Conservation (phyloP, 2,888 invertebrate species). For the Himalopsyche tibetana region DNA sequence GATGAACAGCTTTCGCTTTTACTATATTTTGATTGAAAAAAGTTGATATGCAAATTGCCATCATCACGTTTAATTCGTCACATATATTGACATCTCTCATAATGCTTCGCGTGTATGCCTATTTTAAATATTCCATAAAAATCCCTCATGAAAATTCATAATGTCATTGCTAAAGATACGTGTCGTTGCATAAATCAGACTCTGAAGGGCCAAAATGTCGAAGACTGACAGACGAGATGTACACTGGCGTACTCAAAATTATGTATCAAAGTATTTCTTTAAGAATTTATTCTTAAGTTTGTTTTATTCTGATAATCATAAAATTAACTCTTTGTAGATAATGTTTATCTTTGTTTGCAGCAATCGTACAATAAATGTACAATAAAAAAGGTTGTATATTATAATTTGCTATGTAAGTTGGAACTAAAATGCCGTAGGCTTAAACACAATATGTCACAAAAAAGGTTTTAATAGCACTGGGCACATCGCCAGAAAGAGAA, state of each 20-base stretch:
- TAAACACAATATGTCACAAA: too few relatives aligned
- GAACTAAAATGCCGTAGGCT: too few relatives aligned
- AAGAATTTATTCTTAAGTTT: too few relatives aligned
- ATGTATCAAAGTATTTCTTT: too few relatives aligned
- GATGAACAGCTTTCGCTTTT: constrained; percentile 10
- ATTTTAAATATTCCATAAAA: constrained; percentile 48
- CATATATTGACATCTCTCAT: constrained; percentile 7
- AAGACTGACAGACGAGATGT: background rate
- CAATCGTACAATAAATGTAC: too few relatives aligned
- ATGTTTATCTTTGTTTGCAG: too few relatives aligned
- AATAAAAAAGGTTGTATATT: too few relatives aligned
- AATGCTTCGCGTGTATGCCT: background rate
- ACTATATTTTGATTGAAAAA: constrained; percentile 2
- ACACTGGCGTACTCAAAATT: background rate
- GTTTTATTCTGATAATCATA: too few relatives aligned
- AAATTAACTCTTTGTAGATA: too few relatives aligned
- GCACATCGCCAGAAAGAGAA: too few relatives aligned
- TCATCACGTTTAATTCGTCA: constrained; percentile 26
- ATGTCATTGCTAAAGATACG: constrained; percentile 52
- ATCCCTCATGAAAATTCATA: constrained; percentile 61
- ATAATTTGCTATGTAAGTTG: too few relatives aligned
- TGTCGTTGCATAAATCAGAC: constrained; percentile 53
- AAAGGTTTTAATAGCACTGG: too few relatives aligned
- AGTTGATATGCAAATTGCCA: constrained; percentile 14
- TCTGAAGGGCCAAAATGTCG: constrained; percentile 8